Percentiles rank a stretch among this genome's conserved stretches.
Conservation (phyloP, 1,140 invertebrate genomes). For the Drosophila busckii region DNA sequence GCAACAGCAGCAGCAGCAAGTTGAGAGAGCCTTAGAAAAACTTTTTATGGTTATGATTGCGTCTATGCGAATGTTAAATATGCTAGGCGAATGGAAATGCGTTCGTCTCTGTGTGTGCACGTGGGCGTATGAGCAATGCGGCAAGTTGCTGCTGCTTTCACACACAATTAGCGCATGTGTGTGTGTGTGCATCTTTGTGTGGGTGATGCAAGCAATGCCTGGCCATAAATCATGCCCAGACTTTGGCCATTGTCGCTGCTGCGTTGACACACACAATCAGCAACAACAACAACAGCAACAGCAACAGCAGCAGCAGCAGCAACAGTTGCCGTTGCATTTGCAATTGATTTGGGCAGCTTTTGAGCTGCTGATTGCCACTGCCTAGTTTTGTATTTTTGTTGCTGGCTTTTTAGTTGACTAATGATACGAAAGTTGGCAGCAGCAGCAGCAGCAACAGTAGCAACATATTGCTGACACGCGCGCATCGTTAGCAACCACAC, state of each 20-base stretch:
- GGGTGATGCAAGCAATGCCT: constrained; percentile 59
- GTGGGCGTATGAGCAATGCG: constrained; percentile 64
- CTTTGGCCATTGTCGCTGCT: constrained; percentile 58
- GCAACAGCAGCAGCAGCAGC: constrained; percentile 2
- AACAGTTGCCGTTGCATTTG: constrained; percentile 37
- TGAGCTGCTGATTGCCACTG: constrained; percentile 66
- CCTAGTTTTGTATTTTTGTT: constrained; percentile 33
- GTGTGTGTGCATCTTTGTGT: constrained; percentile 45
- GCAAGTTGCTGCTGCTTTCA: constrained; percentile 58
- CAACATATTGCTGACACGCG: constrained; percentile 68
- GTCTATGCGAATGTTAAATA: constrained; percentile 72
- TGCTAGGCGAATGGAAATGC: constrained; percentile 65
- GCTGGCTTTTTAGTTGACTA: constrained; percentile 54
- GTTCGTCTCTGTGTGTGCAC: constrained; percentile 35
- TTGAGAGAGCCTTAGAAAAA: constrained; percentile 36
- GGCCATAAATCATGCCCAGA: constrained; percentile 70
- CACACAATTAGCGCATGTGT: constrained; percentile 68
- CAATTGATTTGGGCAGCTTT: constrained; percentile 60
- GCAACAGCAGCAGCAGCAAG: constrained; percentile 12
- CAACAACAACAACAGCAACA: constrained; percentile 24
- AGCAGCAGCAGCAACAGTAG: constrained; percentile 15
- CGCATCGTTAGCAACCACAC: constrained; percentile 62
- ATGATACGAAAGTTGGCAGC: constrained; percentile 64
- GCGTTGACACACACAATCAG: constrained; percentile 48
- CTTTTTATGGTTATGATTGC: constrained; percentile 75